These are phyloP conservation scores for Porphyrio hochstetteri DNA, from an alignment of 2,113 vertebrate genomes.

Conservation along the genomic window DNA sequence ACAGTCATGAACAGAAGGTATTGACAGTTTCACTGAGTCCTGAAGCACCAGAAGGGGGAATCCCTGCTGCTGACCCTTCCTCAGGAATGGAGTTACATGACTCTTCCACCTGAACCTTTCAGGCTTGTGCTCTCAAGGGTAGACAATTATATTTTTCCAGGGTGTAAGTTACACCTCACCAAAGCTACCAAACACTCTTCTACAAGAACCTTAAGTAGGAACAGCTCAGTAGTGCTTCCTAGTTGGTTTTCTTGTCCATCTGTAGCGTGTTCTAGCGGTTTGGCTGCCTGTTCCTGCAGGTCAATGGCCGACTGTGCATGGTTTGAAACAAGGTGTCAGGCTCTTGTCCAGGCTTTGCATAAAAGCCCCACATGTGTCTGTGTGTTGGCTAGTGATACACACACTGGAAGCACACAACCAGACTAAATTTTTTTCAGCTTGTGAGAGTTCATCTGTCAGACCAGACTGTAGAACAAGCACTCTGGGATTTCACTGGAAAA, in stretches of 20 bases:
- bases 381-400: background rate
- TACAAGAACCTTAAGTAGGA: background rate
- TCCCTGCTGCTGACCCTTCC: background rate
- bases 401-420: slow-evolving; percentile 1
- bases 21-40: background rate
- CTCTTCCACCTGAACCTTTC: background rate
- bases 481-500: slow-evolving; percentile 45
- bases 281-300: background rate
- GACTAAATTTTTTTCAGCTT: slow-evolving; percentile 31
- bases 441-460: slow-evolving; percentile 35
- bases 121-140: background rate
- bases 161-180: background rate
- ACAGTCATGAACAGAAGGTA: background rate
- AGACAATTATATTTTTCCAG: background rate
- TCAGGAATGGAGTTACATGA: background rate
- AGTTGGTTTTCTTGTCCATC: background rate
- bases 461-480: slow-evolving; percentile 39
- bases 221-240: background rate
- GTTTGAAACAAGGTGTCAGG: background rate
- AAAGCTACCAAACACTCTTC: background rate
- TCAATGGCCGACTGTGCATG: background rate
- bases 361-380: background rate
- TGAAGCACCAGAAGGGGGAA: background rate
- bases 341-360: background rate
- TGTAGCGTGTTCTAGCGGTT: background rate